A percentile compares a stretch with the other conserved stretches of the same genome.
Evolutionary conservation across 2,113 vertebrate species (phyloP).

Genomic region (Anseranas semipalmata): DNA sequence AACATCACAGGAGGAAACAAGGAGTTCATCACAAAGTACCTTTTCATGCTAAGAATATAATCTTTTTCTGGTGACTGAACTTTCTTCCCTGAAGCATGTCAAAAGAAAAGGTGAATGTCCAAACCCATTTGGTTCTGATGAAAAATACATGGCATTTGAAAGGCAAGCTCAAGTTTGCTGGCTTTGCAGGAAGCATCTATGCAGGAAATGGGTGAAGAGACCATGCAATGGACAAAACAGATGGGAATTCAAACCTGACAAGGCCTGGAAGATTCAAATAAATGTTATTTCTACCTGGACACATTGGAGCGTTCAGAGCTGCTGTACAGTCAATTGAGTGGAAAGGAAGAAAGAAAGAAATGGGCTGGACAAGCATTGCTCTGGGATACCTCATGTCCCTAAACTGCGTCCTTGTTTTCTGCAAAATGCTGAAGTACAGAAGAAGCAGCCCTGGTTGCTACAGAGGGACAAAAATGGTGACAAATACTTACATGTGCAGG

Average conservation of each 20-base stretch:
- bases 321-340: neutral
- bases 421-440: neutral
- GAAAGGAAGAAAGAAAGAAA: neutral
- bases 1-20: neutral
- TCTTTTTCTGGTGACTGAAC: neutral
- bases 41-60: neutral
- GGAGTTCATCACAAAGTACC: neutral
- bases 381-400: neutral
- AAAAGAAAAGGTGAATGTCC: neutral
- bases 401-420: neutral
- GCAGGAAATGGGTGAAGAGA: neutral
- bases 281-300: neutral
- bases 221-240: fast-evolving
- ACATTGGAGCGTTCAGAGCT: neutral
- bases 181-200: neutral
- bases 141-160: neutral
- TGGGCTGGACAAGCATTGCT: neutral
- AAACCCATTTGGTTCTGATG: neutral
- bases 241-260: neutral
- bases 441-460: neutral
- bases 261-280: neutral
- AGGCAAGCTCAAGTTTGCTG: neutral
- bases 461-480: neutral
- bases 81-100: neutral
- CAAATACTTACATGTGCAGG: neutral